These are phyloP conservation scores for Heterodera filipjevi DNA, from an alignment of 2,888 invertebrate species.

Conservation along the genomic window DNA sequence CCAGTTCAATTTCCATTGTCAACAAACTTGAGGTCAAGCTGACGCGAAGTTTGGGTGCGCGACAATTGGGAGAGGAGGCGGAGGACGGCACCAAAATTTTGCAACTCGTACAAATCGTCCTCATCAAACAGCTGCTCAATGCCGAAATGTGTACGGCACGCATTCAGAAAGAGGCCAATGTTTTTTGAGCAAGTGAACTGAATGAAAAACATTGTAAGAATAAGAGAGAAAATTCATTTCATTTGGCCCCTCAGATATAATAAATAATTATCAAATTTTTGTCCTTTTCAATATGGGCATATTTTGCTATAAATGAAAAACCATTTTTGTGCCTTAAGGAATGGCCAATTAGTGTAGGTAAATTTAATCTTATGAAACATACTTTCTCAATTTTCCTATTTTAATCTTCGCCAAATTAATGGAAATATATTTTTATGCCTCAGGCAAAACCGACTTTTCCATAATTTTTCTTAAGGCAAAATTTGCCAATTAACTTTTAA, in stretches of 20 bases:
- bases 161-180: conserved; percentile 86
- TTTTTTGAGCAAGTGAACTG: conserved; percentile 95
- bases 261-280: too few species aligned
- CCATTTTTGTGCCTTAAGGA: too few species aligned
- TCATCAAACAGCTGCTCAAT: conserved; percentile 89
- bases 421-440: too few species aligned
- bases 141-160: conserved; percentile 82
- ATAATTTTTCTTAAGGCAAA: too few species aligned
- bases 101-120: conserved; percentile 89
- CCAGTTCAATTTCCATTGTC: too few species aligned
- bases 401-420: neutral
- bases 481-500: too few species aligned
- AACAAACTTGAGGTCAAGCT: conserved; percentile 43
- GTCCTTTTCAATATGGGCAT: too few species aligned
- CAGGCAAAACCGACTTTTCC: too few species aligned
- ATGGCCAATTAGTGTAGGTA: too few species aligned
- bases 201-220: conserved; percentile 61
- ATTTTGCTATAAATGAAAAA: too few species aligned
- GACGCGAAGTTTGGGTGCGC: conserved; percentile 36
- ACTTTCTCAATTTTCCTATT: too few species aligned
- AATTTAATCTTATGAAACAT: too few species aligned
- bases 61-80: conserved; percentile 48
- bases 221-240: neutral
- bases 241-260: neutral
- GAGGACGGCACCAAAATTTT: conserved; percentile 81